These are phyloP conservation scores for Aquatica leii DNA, from an alignment of 2,888 invertebrate species.

Conservation along the genomic window DNA sequence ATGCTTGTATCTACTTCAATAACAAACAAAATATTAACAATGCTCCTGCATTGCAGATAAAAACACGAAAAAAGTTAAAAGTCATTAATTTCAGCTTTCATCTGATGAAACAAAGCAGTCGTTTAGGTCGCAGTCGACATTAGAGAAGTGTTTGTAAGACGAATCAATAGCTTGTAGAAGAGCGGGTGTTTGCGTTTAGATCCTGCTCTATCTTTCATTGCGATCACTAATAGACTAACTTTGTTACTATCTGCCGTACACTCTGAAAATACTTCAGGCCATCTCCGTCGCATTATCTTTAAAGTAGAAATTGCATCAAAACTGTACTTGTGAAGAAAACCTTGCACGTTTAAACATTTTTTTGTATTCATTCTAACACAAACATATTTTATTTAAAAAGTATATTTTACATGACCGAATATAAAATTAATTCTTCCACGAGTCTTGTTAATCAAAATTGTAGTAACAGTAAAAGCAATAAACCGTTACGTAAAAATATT, in stretches of 20 bases:
- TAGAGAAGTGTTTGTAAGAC: slow-evolving; percentile 40
- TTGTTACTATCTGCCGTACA: slow-evolving; percentile 47
- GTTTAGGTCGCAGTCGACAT: slow-evolving; percentile 31
- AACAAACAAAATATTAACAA: neutral
- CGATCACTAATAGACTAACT: slow-evolving; percentile 52
- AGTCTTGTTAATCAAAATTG: too few relatives aligned
- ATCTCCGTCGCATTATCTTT: slow-evolving; percentile 27
- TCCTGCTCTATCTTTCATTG: slow-evolving; percentile 48
- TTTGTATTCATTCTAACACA: neutral
- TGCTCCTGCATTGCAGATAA: slow-evolving; percentile 2
- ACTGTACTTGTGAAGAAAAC: slow-evolving; percentile 9
- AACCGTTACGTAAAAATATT: too few relatives aligned
- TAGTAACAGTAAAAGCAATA: too few relatives aligned
- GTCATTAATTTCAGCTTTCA: slow-evolving; percentile 42
- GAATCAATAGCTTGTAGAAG: slow-evolving; percentile 45
- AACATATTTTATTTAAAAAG: too few relatives aligned
- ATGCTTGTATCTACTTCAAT: slow-evolving; percentile 9
- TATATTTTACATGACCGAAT: too few relatives aligned
- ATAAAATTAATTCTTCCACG: too few relatives aligned
- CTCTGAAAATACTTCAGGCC: slow-evolving; percentile 36
- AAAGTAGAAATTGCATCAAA: slow-evolving; percentile 19
- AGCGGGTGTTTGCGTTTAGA: slow-evolving; percentile 42
- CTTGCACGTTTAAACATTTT: neutral
- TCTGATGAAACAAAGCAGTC: slow-evolving; percentile 41
- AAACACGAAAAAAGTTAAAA: slow-evolving; percentile 28